These are phyloP conservation scores for Hyperoplus lanceolatus DNA, from an alignment of 2,797 vertebrate species.

Conservation along the genomic window DNA sequence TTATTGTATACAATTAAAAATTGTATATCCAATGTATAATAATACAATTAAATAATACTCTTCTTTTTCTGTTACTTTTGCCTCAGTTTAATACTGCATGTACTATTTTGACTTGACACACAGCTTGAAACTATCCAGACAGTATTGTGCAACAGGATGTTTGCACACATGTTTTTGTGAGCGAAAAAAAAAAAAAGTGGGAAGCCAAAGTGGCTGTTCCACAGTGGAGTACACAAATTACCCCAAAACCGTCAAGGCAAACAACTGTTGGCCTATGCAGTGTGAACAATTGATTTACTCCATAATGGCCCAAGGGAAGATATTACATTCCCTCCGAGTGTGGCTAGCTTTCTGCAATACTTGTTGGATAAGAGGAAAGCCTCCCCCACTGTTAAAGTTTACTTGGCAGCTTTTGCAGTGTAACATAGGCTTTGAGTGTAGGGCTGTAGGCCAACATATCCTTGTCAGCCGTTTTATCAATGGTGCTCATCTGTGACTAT, in stretches of 20 bases:
- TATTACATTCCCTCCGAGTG: background rate
- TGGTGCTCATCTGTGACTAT: too few relatives aligned
- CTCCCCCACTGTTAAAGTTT: too few relatives aligned
- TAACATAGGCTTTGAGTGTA: too few relatives aligned
- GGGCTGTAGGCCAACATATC: too few relatives aligned
- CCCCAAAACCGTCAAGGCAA: background rate
- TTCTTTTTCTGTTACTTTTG: background rate
- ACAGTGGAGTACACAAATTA: background rate
- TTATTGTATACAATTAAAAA: background rate
- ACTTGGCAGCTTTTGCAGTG: too few relatives aligned
- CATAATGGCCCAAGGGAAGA: too few relatives aligned
- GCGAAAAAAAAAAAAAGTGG: background rate
- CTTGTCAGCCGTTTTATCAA: too few relatives aligned
- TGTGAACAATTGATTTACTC: background rate
- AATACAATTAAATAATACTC: background rate
- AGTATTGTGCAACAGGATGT: slow-evolving; percentile 11
- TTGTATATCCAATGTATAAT: background rate
- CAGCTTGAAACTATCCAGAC: background rate
- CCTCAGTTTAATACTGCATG: background rate
- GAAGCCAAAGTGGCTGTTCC: background rate
- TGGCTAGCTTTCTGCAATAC: too few relatives aligned
- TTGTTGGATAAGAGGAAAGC: too few relatives aligned
- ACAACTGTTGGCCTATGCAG: background rate
- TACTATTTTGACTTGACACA: background rate
- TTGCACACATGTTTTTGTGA: background rate